Evolutionary conservation across 2,888 invertebrate genomes (phyloP), one percentile per base, ranked within the genome.

Genomic region (Elegia similella): DNA sequence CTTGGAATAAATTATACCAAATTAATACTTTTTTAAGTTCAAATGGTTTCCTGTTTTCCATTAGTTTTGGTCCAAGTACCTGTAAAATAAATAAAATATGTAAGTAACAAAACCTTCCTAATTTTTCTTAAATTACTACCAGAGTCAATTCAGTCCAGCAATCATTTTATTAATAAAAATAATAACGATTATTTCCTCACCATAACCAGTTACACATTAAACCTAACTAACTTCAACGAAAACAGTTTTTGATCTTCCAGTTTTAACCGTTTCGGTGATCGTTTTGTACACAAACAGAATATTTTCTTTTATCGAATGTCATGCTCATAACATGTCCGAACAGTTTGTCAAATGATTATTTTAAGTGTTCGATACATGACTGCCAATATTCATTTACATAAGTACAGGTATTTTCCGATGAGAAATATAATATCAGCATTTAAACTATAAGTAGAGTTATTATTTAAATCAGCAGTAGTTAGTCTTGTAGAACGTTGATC

Each of bases 1-100:
- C 96, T 95, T 98, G 98, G 62, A 95, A 92, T 55, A 96, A 92
- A 86, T 98, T 98, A 85, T 98, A 98, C 72, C 94, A 93, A 63
- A 98, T 94, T 70, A 98, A 92, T 30, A 96, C 84, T 67, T 92
- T 93, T 64, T 95, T 94, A 53, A 98, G 88, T 70, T 96, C 93
- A 69, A 95, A 95, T 0, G 98, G 96, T 87, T 96, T 95, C 77
- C 97, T 93, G 83, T 96, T 95, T 77, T 95, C 95, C 98, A 98
- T 98, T 30, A 96, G 77, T 73, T 93, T 94, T 38, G 97, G 97
- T 1, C 98, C 97, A 60, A 95, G 72, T 58, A 94, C 92, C 94
- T 94, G 80, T 44, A 77, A 79, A 63, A 57, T 23, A 23, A 23
- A 23, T 23, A 3, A 23, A 23, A 23, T 23, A 23, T 23, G 23